phyloP scores from a whole-genome alignment of 2,113 vertebrate species.

The Mustela lutreola region DNA sequence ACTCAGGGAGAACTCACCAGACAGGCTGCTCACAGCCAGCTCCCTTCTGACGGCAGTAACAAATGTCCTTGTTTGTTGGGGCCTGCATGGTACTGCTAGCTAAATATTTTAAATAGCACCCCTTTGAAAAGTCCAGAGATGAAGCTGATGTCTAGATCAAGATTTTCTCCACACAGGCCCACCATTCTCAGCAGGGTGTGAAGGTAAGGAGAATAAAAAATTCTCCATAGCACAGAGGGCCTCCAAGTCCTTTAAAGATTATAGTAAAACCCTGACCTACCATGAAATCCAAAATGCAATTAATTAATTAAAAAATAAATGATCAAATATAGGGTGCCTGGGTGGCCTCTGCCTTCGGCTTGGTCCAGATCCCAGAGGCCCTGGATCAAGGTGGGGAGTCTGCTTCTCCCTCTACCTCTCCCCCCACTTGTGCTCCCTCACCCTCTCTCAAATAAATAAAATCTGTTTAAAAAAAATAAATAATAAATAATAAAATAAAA shows the following conservation, averaged over 20 bases:
- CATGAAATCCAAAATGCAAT: conserved; percentile 5
- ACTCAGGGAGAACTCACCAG: background rate
- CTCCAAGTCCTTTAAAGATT: background rate
- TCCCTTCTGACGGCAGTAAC: background rate
- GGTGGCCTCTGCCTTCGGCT: background rate
- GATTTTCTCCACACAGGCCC: background rate
- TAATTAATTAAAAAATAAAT: conserved; percentile 8
- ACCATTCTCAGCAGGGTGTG: background rate
- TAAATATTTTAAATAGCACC: background rate
- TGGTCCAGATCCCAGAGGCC: background rate
- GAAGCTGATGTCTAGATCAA: background rate
- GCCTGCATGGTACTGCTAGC: background rate
- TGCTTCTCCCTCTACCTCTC: background rate
- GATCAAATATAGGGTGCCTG: background rate
- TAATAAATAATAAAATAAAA: background rate
- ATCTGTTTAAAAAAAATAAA: background rate
- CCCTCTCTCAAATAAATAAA: background rate
- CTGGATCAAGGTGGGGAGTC: background rate
- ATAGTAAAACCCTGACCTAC: background rate
- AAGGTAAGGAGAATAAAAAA: background rate
- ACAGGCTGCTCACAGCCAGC: background rate
- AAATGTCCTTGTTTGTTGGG: background rate
- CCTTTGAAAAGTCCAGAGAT: background rate
- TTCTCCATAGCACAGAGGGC: background rate
- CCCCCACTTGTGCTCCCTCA: background rate